A percentile compares a stretch with the other conserved stretches of the same genome.
These are phyloP conservation scores for Sanderia malayensis DNA, from an alignment of 30 jellyfish, hydroid and myxozoan genomes.

Conservation along the genomic window DNA sequence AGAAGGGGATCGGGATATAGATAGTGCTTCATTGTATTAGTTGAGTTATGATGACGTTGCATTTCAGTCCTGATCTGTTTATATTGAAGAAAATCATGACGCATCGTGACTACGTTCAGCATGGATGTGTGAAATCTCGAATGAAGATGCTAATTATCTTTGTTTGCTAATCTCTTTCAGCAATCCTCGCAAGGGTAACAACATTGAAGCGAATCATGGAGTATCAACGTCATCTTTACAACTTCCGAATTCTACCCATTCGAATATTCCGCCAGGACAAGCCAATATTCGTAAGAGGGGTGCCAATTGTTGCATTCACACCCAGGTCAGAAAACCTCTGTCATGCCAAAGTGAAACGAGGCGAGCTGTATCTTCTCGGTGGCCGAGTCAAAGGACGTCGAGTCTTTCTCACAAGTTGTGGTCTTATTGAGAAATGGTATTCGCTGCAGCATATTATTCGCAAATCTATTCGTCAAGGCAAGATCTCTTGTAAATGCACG, in stretches of 20 bases:
- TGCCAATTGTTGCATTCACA: constrained; percentile 48
- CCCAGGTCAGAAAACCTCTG: constrained; percentile 84
- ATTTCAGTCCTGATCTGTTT: too few relatives aligned
- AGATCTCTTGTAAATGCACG: constrained; percentile 72
- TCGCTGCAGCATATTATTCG: constrained; percentile 55
- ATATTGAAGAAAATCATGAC: too few relatives aligned
- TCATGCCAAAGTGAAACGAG: constrained; percentile 69
- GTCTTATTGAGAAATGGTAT: constrained; percentile 69
- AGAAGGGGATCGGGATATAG: too few relatives aligned
- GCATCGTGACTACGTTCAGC: too few relatives aligned
- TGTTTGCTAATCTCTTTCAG: constrained; percentile 33
- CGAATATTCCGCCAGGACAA: constrained; percentile 65
- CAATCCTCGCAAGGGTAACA: constrained; percentile 65
- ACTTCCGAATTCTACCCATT: constrained; percentile 58
- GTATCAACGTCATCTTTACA: constrained; percentile 45
- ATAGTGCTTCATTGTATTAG: too few relatives aligned
- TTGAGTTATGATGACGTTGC: too few relatives aligned
- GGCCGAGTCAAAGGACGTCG: constrained; percentile 79
- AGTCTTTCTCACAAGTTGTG: constrained; percentile 88
- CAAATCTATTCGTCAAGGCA: constrained; percentile 70
- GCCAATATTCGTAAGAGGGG: constrained; percentile 59
- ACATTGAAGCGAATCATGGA: constrained; percentile 54
- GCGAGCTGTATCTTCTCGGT: constrained; percentile 62
- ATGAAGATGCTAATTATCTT: too few relatives aligned
- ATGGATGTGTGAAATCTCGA: too few relatives aligned